Evolutionary conservation across 2,113 vertebrate species (phyloP).

Genomic region (Rhynchopsitta pachyrhyncha): DNA sequence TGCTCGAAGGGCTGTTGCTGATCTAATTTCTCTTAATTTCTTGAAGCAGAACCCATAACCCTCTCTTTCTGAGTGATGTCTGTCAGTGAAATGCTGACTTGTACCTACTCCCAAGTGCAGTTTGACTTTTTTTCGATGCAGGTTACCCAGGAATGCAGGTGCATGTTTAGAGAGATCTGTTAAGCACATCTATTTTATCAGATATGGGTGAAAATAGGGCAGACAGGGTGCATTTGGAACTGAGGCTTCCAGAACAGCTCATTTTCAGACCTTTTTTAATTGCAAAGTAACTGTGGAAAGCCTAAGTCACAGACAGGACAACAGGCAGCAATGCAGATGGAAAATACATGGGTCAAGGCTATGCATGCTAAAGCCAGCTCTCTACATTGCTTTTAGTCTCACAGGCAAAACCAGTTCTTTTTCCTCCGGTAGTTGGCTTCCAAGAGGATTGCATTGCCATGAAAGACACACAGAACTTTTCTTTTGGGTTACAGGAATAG

Average conservation of each 20-base stretch:
- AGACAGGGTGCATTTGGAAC: background rate
- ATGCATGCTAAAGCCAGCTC: background rate
- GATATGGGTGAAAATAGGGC: background rate
- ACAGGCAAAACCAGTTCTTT: background rate
- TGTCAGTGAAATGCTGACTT: background rate
- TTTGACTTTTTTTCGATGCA: background rate
- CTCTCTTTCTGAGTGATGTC: background rate
- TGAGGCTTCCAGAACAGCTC: background rate
- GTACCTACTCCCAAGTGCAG: background rate
- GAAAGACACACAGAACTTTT: background rate
- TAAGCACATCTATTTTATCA: background rate
- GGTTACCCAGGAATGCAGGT: background rate
- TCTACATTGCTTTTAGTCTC: background rate
- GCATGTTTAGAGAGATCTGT: background rate
- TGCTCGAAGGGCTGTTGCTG: background rate
- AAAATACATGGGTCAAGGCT: background rate
- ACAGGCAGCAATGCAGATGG: background rate
- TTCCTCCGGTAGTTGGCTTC: accelerated
- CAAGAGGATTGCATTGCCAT: background rate
- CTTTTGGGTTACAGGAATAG: accelerated
- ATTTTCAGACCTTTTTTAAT: background rate
- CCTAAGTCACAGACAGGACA: background rate
- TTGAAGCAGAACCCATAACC: background rate
- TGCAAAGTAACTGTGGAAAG: background rate
- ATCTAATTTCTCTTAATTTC: constrained; percentile 24